Percentiles rank a stretch among this genome's conserved stretches.
Conservation (phyloP, 37 sponge, comb jelly and placozoan species). For the Tethya wilhelma region DNA sequence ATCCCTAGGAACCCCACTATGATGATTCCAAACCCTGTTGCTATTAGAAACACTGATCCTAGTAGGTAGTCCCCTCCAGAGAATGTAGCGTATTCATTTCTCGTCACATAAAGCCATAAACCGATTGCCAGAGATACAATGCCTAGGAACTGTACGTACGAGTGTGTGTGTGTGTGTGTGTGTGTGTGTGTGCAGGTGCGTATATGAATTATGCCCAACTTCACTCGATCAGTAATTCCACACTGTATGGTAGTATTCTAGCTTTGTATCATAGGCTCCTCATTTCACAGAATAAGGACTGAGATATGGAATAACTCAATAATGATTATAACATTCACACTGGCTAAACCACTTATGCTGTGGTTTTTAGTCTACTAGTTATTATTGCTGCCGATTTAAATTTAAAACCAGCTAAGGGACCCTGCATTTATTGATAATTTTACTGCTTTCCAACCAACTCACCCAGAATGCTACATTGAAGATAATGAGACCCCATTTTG, state of each 20-base stretch:
- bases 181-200: constrained; percentile 9
- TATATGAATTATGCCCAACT: no score
- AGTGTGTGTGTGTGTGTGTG: no score
- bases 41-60: constrained; percentile 46
- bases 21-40: constrained; percentile 53
- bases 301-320: not conserved
- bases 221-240: no score
- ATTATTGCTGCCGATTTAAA: no score
- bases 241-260: no score
- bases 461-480: constrained; percentile 67
- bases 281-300: no score
- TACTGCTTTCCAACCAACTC: constrained; percentile 13
- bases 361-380: no score
- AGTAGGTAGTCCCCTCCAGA: constrained; percentile 32
- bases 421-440: not conserved
- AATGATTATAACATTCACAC: not conserved
- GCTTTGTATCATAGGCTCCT: no score
- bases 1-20: constrained; percentile 63
- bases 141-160: constrained; percentile 42
- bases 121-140: constrained; percentile 44
- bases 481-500: constrained; percentile 57
- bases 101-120: constrained; percentile 56
- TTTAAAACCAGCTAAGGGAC: not conserved
- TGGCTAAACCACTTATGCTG: not conserved
- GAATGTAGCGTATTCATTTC: constrained; percentile 51